Conservation (phyloP, 1,140 invertebrate genomes). For the Sitophilus oryzae region DNA sequence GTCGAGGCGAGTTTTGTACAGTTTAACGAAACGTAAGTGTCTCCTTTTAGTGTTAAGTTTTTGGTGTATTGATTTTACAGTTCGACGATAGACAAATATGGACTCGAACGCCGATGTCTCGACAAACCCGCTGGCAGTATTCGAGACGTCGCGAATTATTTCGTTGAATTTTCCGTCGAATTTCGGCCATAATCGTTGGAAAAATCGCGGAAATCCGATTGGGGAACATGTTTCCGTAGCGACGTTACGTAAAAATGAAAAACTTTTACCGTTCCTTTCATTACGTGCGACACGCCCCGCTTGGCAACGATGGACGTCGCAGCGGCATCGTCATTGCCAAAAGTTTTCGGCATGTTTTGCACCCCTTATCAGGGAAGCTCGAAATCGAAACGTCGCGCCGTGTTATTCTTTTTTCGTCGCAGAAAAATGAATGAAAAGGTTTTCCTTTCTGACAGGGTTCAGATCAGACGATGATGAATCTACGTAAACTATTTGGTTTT, state of each 20-base stretch:
- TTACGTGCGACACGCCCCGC: background rate
- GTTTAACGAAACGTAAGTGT: conserved; percentile 15
- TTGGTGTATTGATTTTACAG: conserved; percentile 25
- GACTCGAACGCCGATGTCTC: conserved; percentile 10
- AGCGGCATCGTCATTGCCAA: background rate
- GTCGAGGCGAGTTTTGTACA: conserved; percentile 6
- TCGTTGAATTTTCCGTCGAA: conserved; percentile 2
- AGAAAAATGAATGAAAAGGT: too few relatives aligned
- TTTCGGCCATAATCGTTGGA: conserved; percentile 7
- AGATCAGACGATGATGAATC: too few relatives aligned
- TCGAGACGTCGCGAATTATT: background rate
- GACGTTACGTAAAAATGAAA: background rate
- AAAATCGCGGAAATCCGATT: background rate
- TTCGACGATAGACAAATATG: conserved; percentile 16
- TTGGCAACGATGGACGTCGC: background rate
- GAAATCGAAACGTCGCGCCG: too few relatives aligned
- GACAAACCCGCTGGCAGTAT: conserved; percentile 3
- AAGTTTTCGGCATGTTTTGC: background rate
- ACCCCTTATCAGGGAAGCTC: too few relatives aligned
- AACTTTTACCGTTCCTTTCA: background rate
- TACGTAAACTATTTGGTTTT: too few relatives aligned
- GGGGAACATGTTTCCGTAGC: background rate
- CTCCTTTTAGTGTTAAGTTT: conserved; percentile 8
- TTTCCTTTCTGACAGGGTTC: too few relatives aligned
- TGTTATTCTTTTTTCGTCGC: too few relatives aligned